Conservation (phyloP, 2,113 vertebrate species). For the Bujurquina vittata region DNA sequence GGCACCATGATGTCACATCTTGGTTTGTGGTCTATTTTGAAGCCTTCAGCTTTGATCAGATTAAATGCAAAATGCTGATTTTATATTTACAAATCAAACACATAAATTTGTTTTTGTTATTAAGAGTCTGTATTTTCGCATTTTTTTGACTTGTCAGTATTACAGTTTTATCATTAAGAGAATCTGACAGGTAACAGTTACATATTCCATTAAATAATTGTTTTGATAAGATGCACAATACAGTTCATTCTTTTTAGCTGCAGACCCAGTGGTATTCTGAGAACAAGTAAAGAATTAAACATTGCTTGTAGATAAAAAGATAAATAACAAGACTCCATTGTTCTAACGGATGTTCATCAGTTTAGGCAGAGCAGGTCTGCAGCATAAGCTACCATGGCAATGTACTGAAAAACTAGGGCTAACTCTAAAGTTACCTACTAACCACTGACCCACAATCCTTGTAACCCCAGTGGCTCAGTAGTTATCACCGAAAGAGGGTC, state of each 20-base stretch:
- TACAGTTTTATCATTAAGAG: too few relatives aligned
- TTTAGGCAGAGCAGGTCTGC: background rate
- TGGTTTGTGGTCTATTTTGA: background rate
- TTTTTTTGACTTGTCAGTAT: too few relatives aligned
- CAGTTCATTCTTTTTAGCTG: too few relatives aligned
- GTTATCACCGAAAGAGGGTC: too few relatives aligned
- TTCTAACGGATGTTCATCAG: background rate
- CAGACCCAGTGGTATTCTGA: too few relatives aligned
- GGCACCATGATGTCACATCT: background rate
- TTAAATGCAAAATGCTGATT: too few relatives aligned
- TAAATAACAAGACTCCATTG: background rate
- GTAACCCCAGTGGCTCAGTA: background rate
- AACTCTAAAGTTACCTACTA: background rate
- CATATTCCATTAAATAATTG: too few relatives aligned
- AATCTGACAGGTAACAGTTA: too few relatives aligned
- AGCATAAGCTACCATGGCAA: background rate
- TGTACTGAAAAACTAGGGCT: background rate
- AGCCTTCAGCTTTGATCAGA: background rate
- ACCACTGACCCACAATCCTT: background rate
- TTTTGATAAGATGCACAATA: too few relatives aligned
- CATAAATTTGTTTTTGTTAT: too few relatives aligned
- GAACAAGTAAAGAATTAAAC: background rate
- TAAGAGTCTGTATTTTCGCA: too few relatives aligned
- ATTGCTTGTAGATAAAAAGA: background rate
- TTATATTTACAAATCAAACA: too few relatives aligned